Base-by-base conservation (phyloP, 2,888 invertebrate species). In the Adela reaumurella region DNA sequence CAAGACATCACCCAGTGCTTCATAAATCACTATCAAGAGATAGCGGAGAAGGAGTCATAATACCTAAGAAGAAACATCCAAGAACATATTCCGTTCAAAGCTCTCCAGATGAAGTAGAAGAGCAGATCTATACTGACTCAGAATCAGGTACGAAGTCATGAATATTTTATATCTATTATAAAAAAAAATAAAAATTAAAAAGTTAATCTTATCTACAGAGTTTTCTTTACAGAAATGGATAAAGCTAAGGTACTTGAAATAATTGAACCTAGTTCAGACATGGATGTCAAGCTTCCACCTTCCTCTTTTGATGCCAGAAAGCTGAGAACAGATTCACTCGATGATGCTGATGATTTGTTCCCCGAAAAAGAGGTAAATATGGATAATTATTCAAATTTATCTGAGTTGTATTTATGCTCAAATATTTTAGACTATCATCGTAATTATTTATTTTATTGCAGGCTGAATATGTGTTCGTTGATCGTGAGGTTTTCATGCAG, bases 241-340 rank as follows among this genome's bases (percentile, higher is more conserved):
- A 79, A 80, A 59, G 80, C 80, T 18, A 81, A 79, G 55, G 79
- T 80, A 2, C 58, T 81, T 51, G 79, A 79, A 66, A 81, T 80
- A 28, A 81, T 81, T 53, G 80, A 81, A 61, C 80, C 80, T 8
- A 61, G 60, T 50, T 78, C 76, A 20, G 80, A 80, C 46, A 51
- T 67, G 16, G 79, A 74, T 46, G 69, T 68, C 5, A 74, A 70
- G 63, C 53, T 62, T 35, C 62, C 68, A 2, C 53, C 61, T 5
- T 68, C 76, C 17, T 74, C 73, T 62, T 81, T 77, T 59, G 80
- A 81, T 55, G 55, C 78, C 0, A 68, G 65, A 47, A 80, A 79
- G 63, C 59, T 79, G 19, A 65, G 77, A 43, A 80, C 80, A 1
- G 80, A 81, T 57, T 81, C 80, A 1, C 64, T 81, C 2, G 80